A percentile compares a stretch with the other conserved stretches of the same genome.
These are phyloP conservation scores for Machaerirhynchus nigripectus DNA, from an alignment of 2,113 vertebrate species.

Conservation along the genomic window DNA sequence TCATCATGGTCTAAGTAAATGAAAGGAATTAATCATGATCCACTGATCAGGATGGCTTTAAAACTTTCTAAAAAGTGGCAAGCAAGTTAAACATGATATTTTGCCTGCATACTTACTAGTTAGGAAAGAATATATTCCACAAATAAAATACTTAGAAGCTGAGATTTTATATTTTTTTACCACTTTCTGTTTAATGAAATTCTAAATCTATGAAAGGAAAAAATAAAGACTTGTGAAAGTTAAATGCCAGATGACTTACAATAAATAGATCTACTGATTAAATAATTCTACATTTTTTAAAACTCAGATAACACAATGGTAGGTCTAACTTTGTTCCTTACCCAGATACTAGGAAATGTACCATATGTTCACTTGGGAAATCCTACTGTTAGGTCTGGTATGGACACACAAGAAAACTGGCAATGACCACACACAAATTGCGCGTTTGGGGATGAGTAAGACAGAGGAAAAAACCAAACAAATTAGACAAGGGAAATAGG, in stretches of 20 bases:
- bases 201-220: not conserved
- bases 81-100: not conserved
- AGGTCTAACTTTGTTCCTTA: not conserved
- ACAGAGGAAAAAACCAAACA: not conserved
- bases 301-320: not conserved
- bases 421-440: not conserved
- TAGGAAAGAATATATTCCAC: not conserved
- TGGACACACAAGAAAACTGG: not conserved
- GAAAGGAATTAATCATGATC: not conserved
- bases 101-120: not conserved
- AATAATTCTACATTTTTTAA: not conserved
- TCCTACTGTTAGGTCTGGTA: not conserved
- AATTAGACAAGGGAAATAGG: not conserved
- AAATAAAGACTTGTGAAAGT: not conserved
- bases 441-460: not conserved
- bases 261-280: not conserved
- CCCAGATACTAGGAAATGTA: not conserved
- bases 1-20: not conserved
- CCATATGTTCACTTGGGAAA: constrained; percentile 29
- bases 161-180: not conserved
- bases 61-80: not conserved
- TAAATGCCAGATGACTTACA: not conserved
- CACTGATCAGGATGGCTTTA: not conserved
- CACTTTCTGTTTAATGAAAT: not conserved
- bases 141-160: not conserved